These are phyloP conservation scores for Penaeus indicus DNA, from an alignment of 1,140 invertebrate genomes.

Conservation along the genomic window DNA sequence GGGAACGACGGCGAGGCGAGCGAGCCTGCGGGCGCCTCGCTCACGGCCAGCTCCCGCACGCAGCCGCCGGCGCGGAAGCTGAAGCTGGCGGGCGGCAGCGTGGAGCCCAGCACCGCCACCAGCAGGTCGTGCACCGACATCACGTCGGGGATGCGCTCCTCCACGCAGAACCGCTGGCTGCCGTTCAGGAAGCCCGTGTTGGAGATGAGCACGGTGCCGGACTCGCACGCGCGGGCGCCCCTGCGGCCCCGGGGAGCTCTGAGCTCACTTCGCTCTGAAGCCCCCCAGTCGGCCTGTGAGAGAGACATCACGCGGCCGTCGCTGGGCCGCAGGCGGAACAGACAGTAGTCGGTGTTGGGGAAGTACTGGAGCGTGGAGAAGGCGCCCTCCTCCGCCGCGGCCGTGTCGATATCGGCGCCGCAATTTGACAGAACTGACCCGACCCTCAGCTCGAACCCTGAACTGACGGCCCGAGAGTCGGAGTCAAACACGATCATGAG, in stretches of 20 bases:
- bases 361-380: slow-evolving; percentile 27
- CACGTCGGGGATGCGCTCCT: background rate
- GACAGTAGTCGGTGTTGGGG: slow-evolving; percentile 44
- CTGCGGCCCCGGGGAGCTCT: background rate
- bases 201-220: slow-evolving; percentile 32
- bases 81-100: slow-evolving; percentile 24
- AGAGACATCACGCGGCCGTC: slow-evolving; percentile 41
- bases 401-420: slow-evolving; percentile 47
- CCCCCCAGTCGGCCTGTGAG: background rate
- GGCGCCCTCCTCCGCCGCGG: slow-evolving; percentile 3
- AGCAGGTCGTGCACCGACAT: slow-evolving; percentile 36
- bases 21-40: background rate
- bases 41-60: slow-evolving; percentile 18
- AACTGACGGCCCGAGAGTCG: slow-evolving; percentile 24
- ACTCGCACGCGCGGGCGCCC: background rate
- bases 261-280: background rate
- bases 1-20: slow-evolving; percentile 37
- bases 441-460: slow-evolving; percentile 33
- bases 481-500: slow-evolving; percentile 44
- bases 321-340: slow-evolving; percentile 45
- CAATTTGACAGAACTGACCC: slow-evolving; percentile 34
- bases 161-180: slow-evolving; percentile 25
- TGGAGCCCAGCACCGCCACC: slow-evolving; percentile 10
- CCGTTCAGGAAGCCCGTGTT: slow-evolving; percentile 32
- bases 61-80: slow-evolving; percentile 33